Conservation (phyloP, 2,113 vertebrate species). For the Pitta sordida region DNA sequence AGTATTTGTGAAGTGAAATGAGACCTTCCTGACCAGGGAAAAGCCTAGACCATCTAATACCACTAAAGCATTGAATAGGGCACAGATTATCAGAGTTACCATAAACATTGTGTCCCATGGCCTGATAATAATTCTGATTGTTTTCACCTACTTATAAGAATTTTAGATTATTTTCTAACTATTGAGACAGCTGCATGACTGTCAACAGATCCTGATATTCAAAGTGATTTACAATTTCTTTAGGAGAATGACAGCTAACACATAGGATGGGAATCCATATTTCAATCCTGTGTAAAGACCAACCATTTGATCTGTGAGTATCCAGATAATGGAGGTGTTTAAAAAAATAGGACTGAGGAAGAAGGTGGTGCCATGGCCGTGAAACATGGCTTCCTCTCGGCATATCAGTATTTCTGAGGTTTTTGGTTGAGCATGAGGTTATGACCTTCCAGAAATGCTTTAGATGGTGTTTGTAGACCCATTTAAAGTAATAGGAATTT, state of each 20-base stretch:
- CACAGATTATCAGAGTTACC: background rate
- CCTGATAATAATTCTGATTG: background rate
- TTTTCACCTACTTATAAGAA: background rate
- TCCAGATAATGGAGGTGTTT: background rate
- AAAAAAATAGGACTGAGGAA: background rate
- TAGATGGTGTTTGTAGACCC: background rate
- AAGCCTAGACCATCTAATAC: background rate
- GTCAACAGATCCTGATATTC: background rate
- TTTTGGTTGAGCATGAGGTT: background rate
- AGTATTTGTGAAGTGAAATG: background rate
- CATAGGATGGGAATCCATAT: background rate
- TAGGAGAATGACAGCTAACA: background rate
- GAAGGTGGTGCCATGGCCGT: background rate
- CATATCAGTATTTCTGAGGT: background rate
- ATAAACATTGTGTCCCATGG: background rate
- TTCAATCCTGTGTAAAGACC: background rate
- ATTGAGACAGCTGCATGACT: background rate
- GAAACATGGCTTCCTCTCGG: background rate
- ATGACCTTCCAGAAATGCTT: background rate
- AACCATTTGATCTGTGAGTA: background rate
- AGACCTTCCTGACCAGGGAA: background rate
- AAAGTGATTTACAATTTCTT: background rate
- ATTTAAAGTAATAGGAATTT: accelerated
- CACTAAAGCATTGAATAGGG: background rate
- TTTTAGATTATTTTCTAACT: background rate